Conservation (phyloP, 2,888 invertebrate species). For the Pheosia gnoma region DNA sequence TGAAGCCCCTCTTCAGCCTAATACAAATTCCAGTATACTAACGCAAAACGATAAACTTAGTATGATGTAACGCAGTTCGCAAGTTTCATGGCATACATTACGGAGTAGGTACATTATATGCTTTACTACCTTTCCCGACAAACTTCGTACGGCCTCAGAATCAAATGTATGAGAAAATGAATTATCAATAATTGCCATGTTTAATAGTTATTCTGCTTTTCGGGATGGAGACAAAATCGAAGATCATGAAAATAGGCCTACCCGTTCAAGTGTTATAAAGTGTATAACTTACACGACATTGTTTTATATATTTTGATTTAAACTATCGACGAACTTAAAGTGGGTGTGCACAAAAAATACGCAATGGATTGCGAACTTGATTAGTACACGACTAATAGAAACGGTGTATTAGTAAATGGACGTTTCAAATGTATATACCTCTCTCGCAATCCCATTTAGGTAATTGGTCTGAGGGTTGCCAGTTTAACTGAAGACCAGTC, state of each 20-base stretch:
- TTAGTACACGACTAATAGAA: neutral
- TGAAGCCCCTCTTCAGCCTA: too few relatives aligned
- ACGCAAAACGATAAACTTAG: neutral
- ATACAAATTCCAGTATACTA: too few relatives aligned
- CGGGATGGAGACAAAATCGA: too few relatives aligned
- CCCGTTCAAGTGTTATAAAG: too few relatives aligned
- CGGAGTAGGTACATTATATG: neutral
- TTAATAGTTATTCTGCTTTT: too few relatives aligned
- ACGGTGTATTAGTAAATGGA: neutral
- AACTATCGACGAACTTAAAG: neutral
- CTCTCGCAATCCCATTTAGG: neutral
- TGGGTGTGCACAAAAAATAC: neutral
- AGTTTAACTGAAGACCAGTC: neutral
- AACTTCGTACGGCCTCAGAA: too few relatives aligned
- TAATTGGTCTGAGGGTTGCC: neutral
- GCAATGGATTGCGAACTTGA: constrained; percentile 1
- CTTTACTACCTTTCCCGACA: too few relatives aligned
- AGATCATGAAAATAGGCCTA: too few relatives aligned
- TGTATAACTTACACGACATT: too few relatives aligned
- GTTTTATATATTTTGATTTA: neutral
- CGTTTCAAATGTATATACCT: neutral
- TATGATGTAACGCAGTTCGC: neutral
- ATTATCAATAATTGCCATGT: too few relatives aligned
- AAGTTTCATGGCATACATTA: neutral
- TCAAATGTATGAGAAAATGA: too few relatives aligned